Percentiles rank a stretch among this genome's conserved stretches.
These are phyloP conservation scores for Amorpha juglandis DNA, from an alignment of 2,888 invertebrate genomes.

Conservation along the genomic window DNA sequence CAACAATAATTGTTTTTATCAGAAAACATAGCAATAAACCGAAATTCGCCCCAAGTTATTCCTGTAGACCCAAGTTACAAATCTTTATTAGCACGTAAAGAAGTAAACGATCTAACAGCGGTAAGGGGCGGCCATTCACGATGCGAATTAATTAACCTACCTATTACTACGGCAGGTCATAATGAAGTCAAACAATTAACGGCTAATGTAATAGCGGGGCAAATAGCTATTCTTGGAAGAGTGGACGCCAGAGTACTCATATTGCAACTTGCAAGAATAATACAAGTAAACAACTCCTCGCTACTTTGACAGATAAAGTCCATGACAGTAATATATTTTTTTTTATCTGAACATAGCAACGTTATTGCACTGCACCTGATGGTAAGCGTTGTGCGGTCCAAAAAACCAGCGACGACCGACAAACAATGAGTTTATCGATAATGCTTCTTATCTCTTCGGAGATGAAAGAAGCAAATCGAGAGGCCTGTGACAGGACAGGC, in stretches of 20 bases:
- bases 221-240: background rate
- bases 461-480: too few species aligned
- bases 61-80: background rate
- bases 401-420: too few species aligned
- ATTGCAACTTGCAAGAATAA: background rate
- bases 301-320: background rate
- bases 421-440: too few species aligned
- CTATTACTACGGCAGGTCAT: background rate
- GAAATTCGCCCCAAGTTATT: background rate
- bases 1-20: background rate
- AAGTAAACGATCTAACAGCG: background rate
- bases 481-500: too few species aligned
- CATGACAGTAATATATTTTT: too few species aligned
- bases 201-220: background rate
- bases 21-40: background rate
- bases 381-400: too few species aligned
- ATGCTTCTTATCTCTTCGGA: too few species aligned
- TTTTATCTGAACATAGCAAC: too few species aligned
- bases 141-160: slow-evolving; percentile 3
- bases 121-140: background rate
- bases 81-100: slow-evolving; percentile 5
- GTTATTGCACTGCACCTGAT: too few species aligned
- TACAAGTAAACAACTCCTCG: background rate
- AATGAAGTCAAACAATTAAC: slow-evolving; percentile 15
- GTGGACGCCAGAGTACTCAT: background rate